Conservation (phyloP, 2,888 invertebrate species). For the Pegoplata infirma region DNA sequence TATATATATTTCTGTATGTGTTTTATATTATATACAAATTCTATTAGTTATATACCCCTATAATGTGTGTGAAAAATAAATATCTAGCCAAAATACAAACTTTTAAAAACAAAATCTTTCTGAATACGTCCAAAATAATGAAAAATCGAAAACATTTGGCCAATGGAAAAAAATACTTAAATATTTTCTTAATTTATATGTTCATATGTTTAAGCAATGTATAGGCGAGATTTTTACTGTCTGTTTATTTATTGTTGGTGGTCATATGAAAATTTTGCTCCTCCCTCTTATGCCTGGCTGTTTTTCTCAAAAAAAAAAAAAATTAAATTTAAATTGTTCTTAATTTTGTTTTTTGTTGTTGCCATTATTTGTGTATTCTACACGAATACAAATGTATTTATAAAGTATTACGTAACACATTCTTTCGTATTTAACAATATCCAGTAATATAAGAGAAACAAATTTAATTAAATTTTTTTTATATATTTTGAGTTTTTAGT, state of each 20-base stretch:
- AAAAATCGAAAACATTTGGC: slow-evolving; percentile 48
- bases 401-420: slow-evolving; percentile 74
- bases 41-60: neutral
- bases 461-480: slow-evolving; percentile 12
- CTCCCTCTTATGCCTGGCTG: slow-evolving; percentile 15
- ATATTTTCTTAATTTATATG: neutral
- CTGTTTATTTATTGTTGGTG: slow-evolving; percentile 13
- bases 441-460: no score
- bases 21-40: neutral
- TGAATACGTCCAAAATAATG: slow-evolving; percentile 32
- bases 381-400: slow-evolving; percentile 65
- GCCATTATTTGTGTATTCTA: neutral
- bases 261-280: slow-evolving; percentile 16
- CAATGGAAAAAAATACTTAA: slow-evolving; percentile 30
- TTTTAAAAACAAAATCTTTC: neutral
- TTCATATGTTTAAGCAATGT: neutral
- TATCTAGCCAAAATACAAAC: slow-evolving; percentile 3
- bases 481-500: neutral
- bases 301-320: neutral
- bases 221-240: slow-evolving; percentile 1
- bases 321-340: neutral
- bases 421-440: slow-evolving; percentile 13
- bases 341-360: neutral
- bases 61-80: slow-evolving; percentile 24
- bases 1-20: neutral